A percentile compares a stretch with the other conserved stretches of the same genome.
phyloP scores from a whole-genome alignment of 1,140 invertebrate genomes.

The Akabosia matsudoensis region DNA sequence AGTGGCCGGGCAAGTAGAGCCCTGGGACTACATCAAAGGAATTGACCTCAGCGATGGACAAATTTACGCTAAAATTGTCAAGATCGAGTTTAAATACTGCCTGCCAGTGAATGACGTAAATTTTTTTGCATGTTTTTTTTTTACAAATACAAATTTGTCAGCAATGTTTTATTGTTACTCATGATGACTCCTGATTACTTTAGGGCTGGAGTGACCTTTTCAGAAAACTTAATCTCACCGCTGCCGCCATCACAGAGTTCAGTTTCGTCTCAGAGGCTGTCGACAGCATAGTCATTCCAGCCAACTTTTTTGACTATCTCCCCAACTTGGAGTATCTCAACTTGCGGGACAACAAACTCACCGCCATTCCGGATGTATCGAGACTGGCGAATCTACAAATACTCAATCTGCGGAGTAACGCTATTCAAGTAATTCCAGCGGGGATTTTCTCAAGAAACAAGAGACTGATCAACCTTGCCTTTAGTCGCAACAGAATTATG shows the following conservation, averaged over 20 bases:
- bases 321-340: not conserved
- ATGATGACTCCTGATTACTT: not conserved
- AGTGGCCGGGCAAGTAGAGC: not conserved
- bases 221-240: constrained; percentile 10
- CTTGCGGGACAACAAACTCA: not conserved
- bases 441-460: not conserved
- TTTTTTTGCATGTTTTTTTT: not conserved
- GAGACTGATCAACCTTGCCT: not conserved
- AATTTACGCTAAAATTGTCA: not conserved
- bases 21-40: not conserved
- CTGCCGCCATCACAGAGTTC: not conserved
- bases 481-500: not conserved
- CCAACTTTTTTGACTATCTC: constrained; percentile 5
- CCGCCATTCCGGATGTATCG: not conserved
- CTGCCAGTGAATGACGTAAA: not conserved
- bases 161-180: not conserved
- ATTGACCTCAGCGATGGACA: not conserved
- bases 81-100: not conserved
- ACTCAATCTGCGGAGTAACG: not conserved
- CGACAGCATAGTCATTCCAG: not conserved
- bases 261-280: not conserved
- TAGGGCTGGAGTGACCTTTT: constrained; percentile 4
- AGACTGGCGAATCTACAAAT: not conserved
- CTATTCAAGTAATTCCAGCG: not conserved
- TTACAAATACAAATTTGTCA: not conserved